Evolutionary conservation across 2,888 invertebrate species (phyloP), one percentile per base, ranked within the genome.

Genomic region (Lumbricus terrestris): DNA sequence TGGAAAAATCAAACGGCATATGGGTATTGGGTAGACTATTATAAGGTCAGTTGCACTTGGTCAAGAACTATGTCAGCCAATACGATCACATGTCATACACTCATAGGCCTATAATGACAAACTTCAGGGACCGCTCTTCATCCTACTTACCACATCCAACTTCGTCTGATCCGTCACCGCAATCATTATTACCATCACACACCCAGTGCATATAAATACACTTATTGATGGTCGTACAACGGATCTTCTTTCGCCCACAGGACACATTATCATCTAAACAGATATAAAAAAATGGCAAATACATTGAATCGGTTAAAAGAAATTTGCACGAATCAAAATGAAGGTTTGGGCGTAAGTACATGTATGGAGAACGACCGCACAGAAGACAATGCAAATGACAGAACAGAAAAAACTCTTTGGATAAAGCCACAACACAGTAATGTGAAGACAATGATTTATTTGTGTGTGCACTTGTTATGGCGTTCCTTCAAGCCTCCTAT

Each of bases 151-250:
- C 90, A n/a, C 99, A 99, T 94, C 97, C 97, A 89, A 93, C 92
- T 92, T 96, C 95, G 90, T 95, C 95, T 16, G 93, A 93, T 20
- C 93, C 92, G 89, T 94, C 94, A 0, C 92, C 93, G 91, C 94
- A 95, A 90, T 95, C 94, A 20, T 93, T 92, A 82, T 93, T 93
- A 0, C 94, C 95, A 93, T 99, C 99, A 95, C 99, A 99, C 88
- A 97, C 97, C 97, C 98, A 98, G 90, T 97, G 97, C 92, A 97
- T 97, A 0, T 98, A 98, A 93, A 99, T 98, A 95, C 99, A 99
- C 95, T 98, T 98, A 0, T 98, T 98, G 0, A 98, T 98, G 92
- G 98, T 97, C 8, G 37, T 37, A 95, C 99, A 99, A 0, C 98
- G 98, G 95, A 98, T 98, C 95, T 97, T 96, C 29, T 93, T 98